Evolutionary conservation across 2,888 invertebrate species (phyloP).

Genomic region (Onchidella celtica): DNA sequence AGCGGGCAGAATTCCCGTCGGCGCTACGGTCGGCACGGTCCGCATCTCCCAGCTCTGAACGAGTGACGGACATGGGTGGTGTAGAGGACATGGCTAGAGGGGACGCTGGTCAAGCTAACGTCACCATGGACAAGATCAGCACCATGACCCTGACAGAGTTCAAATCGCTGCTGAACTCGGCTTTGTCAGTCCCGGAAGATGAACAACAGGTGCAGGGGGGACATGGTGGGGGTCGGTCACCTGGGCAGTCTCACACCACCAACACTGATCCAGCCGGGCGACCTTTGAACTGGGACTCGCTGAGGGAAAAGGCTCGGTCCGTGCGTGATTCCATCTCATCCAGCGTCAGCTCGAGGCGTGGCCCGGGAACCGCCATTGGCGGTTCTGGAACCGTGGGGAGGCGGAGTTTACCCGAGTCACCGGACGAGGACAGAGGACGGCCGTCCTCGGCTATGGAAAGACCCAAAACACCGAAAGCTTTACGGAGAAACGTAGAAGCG

Average conservation of each 20-base stretch:
- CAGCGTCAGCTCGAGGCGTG: constrained; percentile 33
- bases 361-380: not conserved
- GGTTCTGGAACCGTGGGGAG: not conserved
- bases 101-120: constrained; percentile 48
- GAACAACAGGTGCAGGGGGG: not conserved
- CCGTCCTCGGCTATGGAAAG: constrained; percentile 29
- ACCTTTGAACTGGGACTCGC: constrained; percentile 39
- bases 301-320: constrained; percentile 50
- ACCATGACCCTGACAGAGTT: constrained; percentile 75
- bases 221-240: not conserved
- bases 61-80: not conserved
- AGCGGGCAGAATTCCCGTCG: not conserved
- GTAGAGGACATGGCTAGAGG: not conserved
- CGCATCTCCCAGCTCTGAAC: not conserved
- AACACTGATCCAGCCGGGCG: not conserved
- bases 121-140: constrained; percentile 69
- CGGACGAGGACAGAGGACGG: constrained; percentile 21
- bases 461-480: constrained; percentile 37
- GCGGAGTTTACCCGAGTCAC: constrained; percentile 35
- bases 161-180: constrained; percentile 67
- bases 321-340: constrained; percentile 47
- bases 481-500: not conserved
- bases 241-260: not conserved
- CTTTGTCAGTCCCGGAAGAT: constrained; percentile 61
- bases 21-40: not conserved